A percentile compares a stretch with the other conserved stretches of the same genome.
Conservation (phyloP, 2,113 vertebrate species). For the Syrmaticus mikado region DNA sequence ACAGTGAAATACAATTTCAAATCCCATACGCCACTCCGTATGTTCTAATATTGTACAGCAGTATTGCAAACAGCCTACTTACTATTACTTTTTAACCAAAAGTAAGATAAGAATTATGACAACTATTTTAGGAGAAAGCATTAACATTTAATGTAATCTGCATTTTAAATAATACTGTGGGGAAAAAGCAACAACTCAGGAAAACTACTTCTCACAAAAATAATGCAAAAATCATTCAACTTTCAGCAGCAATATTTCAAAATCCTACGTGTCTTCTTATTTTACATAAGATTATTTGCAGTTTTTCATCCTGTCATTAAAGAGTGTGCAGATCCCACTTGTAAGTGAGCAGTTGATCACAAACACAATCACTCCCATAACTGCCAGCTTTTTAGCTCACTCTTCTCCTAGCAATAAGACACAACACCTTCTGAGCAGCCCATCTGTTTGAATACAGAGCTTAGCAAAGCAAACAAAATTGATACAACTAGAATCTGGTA, state of each 20-base stretch:
- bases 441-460: neutral
- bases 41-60: neutral
- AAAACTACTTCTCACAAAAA: neutral
- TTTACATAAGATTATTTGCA: neutral
- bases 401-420: neutral
- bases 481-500: neutral
- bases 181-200: neutral
- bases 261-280: accelerated
- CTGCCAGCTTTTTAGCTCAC: neutral
- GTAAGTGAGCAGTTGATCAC: neutral
- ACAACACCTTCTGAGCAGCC: neutral
- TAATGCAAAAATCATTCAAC: neutral
- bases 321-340: neutral
- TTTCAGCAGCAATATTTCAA: neutral
- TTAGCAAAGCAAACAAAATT: neutral
- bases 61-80: neutral
- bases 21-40: neutral
- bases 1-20: neutral
- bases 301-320: neutral
- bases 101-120: neutral
- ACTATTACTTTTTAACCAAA: neutral
- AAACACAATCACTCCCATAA: neutral
- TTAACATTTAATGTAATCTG: neutral
- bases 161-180: neutral
- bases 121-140: neutral